Percentiles rank a stretch among this genome's conserved stretches.
These are phyloP conservation scores for Macrochelys suwanniensis DNA, from an alignment of 2,797 vertebrate genomes.

Conservation along the genomic window DNA sequence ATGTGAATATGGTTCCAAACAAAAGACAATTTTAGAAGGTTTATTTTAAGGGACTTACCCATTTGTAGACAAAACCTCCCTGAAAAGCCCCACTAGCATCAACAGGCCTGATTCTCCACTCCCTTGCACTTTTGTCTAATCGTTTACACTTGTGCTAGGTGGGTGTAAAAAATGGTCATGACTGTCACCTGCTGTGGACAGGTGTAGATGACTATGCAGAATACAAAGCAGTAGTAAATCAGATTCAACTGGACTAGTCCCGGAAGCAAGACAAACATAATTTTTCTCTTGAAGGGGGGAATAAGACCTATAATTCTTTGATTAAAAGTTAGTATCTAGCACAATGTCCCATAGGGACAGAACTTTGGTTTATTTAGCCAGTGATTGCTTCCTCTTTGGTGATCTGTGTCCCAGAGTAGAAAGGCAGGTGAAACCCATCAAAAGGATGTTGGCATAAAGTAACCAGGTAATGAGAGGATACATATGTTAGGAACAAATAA, in stretches of 20 bases:
- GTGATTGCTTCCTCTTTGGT: not conserved
- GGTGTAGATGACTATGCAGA: not conserved
- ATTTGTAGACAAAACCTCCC: not conserved
- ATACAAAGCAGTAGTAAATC: rapidly evolving
- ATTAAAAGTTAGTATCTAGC: not conserved
- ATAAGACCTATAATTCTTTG: not conserved
- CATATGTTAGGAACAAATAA: not conserved
- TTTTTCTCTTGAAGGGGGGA: constrained; percentile 16
- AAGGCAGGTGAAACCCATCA: not conserved
- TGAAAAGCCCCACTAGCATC: not conserved
- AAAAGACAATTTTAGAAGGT: not conserved
- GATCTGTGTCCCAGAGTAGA: rapidly evolving
- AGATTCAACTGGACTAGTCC: constrained; percentile 15
- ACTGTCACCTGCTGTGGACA: not conserved
- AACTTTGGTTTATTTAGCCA: not conserved
- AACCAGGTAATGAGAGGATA: not conserved
- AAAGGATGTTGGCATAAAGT: not conserved
- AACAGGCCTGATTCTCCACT: not conserved
- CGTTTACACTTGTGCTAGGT: not conserved
- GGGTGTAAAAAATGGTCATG: not conserved
- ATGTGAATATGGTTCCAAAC: not conserved
- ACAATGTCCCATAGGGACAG: not conserved
- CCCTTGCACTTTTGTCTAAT: not conserved
- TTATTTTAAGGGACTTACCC: not conserved
- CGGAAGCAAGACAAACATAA: not conserved